Base-by-base conservation (phyloP, 2,113 vertebrate species). In the Potamarius usumacintae region DNA sequence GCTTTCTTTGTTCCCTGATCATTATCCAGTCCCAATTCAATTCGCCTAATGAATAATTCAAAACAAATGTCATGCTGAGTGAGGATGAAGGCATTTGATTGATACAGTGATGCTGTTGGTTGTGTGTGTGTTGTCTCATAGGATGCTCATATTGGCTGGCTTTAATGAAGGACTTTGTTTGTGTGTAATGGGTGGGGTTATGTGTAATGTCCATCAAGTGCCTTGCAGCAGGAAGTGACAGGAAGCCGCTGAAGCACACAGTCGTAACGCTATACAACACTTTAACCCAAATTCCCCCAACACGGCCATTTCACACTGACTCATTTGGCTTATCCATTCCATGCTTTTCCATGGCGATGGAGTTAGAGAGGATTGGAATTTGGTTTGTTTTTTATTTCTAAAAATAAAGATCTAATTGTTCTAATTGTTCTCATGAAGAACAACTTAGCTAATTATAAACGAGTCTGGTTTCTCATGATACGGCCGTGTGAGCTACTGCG, bases 241-340 rank as follows among this genome's bases (percentile, higher is more conserved):
- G 87, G 86, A 82, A 89, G 67, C 84, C 77, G 30, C 67, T 89
- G 72, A 84, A 74, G 53, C 62, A 25, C 69, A 87, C 87, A 85
- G 60, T 52, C 63, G 22, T 62, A 58, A 67, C 27, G 30, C 58
- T 67, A 60, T 58, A 30, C 52, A 50, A 22, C 5, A 5, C 69
- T 78, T 15, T 15, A 42, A 53, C 48, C 27, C 14, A 14, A 1
- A 58, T 20, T 55, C 69, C n/a, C 3, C 25, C 63, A 14, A 5
- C 25, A 63, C 6, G 20, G 1, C 20, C 7, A 63, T 22, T 67
- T 12, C 63, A 27, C 63, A 67, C 63, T 5, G 60, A 3, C n/a
- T 67, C 63, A 27, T 4, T 5, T n/a, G 62, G 63, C 25, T n/a
- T 11, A 67, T 4, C 25, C 12, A 2, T 7, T 71, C 67, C n/a